Evolutionary conservation across 2,113 vertebrate species (phyloP).

Genomic region (Laticauda laticaudata): DNA sequence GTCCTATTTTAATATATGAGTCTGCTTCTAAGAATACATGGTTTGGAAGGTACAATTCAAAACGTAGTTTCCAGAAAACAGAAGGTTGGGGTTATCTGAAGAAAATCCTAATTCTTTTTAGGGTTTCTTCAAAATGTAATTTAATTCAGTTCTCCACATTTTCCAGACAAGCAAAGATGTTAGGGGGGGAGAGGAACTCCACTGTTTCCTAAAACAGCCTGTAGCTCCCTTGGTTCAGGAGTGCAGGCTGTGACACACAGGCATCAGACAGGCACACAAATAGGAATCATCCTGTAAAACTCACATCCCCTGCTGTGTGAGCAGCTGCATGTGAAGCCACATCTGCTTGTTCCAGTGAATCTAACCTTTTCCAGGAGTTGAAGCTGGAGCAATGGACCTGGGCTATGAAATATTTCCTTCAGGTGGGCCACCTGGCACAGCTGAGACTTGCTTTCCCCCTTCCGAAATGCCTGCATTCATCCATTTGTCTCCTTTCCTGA

Average conservation of each 20-base stretch:
- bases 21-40: not conserved
- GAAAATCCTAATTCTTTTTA: not conserved
- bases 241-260: conserved; percentile 39
- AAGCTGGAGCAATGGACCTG: conserved; percentile 47
- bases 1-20: not conserved
- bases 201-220: conserved; percentile 59
- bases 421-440: conserved; percentile 52
- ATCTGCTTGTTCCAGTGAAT: conserved; percentile 48
- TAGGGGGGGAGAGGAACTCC: conserved; percentile 48
- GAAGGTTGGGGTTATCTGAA: not conserved
- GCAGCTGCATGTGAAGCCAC: conserved; percentile 43
- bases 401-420: conserved; percentile 54
- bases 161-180: conserved; percentile 50
- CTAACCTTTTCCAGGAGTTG: conserved; percentile 58
- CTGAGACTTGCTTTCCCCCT: conserved; percentile 40
- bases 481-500: conserved; percentile 40
- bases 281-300: conserved; percentile 50
- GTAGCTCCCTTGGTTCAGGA: conserved; percentile 48
- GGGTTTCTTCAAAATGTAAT: conserved; percentile 49
- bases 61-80: not conserved
- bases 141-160: conserved; percentile 45
- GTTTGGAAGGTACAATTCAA: not conserved
- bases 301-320: conserved; percentile 51
- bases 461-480: not conserved
- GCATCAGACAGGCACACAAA: conserved; percentile 26